Percentiles rank a stretch among this genome's conserved stretches.
These are phyloP conservation scores for Pseudois nayaur DNA, from an alignment of 2,113 vertebrate species.

Conservation along the genomic window DNA sequence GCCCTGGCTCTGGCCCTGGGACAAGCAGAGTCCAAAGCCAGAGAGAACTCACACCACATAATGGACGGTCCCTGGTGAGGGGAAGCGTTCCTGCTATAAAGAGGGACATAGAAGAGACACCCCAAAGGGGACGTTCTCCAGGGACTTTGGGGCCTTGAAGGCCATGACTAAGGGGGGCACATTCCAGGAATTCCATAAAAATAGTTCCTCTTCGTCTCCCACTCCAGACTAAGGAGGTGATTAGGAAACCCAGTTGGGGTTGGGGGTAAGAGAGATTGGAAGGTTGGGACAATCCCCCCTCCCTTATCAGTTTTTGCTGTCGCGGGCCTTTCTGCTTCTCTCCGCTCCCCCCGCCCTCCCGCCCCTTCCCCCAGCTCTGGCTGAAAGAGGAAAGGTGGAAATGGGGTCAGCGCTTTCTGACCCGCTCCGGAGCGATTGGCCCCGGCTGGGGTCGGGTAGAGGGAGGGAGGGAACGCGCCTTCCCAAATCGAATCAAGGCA, in stretches of 20 bases:
- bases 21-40: not conserved
- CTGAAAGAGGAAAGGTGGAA: constrained; percentile 67
- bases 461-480: constrained; percentile 47
- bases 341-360: too few relatives aligned
- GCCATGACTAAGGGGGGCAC: not conserved
- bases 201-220: not conserved
- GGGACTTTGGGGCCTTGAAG: constrained; percentile 33
- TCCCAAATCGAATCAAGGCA: constrained; percentile 67
- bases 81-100: not conserved
- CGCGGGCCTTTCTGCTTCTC: not conserved
- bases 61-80: not conserved
- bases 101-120: not conserved
- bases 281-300: not conserved
- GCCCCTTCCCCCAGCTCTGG: constrained; percentile 12
- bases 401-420: constrained; percentile 67
- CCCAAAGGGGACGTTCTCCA: not conserved
- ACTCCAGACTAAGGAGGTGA: constrained; percentile 10
- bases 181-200: constrained; percentile 68
- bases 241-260: constrained; percentile 47
- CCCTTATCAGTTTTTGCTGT: not conserved
- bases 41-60: not conserved
- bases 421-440: not conserved
- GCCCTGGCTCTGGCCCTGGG: not conserved
- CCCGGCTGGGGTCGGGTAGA: constrained; percentile 24
- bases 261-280: not conserved